These are phyloP conservation scores for Drosophila stalkeri DNA, from an alignment of 2,888 invertebrate genomes.

Conservation along the genomic window DNA sequence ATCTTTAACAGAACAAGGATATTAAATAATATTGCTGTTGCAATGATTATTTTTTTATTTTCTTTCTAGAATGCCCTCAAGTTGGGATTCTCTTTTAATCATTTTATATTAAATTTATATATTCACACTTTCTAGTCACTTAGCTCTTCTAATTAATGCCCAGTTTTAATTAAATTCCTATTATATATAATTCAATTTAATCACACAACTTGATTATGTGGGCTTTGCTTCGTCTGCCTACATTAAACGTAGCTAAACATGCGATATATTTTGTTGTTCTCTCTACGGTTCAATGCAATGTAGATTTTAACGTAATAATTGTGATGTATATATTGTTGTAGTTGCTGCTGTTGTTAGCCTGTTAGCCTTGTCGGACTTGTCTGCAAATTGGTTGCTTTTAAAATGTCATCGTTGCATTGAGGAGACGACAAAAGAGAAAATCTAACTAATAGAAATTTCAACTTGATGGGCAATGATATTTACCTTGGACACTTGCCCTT, in stretches of 20 bases:
- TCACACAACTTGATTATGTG: not conserved
- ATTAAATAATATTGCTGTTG: not conserved
- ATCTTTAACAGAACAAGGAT: not conserved
- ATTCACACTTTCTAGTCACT: not conserved
- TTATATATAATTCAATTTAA: not conserved
- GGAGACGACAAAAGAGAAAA: not conserved
- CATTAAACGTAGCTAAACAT: not conserved
- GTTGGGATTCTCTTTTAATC: too few species aligned
- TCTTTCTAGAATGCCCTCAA: not conserved
- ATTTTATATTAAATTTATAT: not conserved
- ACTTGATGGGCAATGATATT: conserved; percentile 24
- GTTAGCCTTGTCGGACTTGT: conserved; percentile 20
- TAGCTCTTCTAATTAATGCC: not conserved
- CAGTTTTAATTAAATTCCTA: not conserved
- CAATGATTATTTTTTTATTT: not conserved
- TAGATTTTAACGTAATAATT: conserved; percentile 17
- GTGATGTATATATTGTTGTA: conserved; percentile 6
- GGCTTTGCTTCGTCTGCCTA: not conserved
- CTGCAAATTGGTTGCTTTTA: conserved; percentile 46
- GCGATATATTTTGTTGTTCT: not conserved
- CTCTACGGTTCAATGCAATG: conserved; percentile 8
- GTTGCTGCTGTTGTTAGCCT: conserved; percentile 6
- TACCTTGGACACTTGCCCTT: conserved; percentile 62
- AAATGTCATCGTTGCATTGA: conserved; percentile 57
- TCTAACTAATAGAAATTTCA: conserved; percentile 22